phyloP scores from a whole-genome alignment of 2,113 vertebrate species.

The Mormoops blainvillei region DNA sequence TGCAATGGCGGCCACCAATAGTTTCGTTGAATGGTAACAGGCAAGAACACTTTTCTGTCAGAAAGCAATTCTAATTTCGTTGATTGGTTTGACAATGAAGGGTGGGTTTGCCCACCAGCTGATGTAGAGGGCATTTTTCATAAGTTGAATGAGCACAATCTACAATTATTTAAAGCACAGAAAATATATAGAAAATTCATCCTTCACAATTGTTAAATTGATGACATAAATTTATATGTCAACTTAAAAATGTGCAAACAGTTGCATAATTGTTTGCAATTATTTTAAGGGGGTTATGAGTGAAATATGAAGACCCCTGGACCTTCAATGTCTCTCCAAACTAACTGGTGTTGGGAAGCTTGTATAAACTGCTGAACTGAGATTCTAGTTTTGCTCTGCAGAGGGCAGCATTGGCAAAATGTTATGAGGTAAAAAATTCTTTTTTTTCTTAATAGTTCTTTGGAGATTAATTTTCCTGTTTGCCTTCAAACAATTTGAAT shows the following conservation, averaged over 20 bases:
- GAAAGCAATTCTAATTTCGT: neutral
- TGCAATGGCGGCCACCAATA: neutral
- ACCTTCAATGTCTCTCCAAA: neutral
- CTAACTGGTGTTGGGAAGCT: neutral
- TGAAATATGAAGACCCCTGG: neutral
- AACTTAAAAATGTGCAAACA: neutral
- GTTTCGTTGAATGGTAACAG: neutral
- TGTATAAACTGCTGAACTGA: neutral
- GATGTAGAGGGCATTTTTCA: neutral
- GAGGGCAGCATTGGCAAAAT: constrained; percentile 53
- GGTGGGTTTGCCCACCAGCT: neutral
- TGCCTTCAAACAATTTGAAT: neutral
- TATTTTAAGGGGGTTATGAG: neutral
- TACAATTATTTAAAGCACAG: neutral
- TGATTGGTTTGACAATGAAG: neutral
- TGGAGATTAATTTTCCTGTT: neutral
- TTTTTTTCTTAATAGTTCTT: neutral
- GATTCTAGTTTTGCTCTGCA: constrained; percentile 43
- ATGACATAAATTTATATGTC: neutral
- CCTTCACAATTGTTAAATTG: neutral
- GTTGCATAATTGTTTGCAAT: neutral
- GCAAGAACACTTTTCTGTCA: neutral
- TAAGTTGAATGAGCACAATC: neutral
- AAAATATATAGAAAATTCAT: neutral
- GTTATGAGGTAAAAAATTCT: neutral